These are phyloP conservation scores for Oenanthe oenanthe DNA, from an alignment of 2,113 vertebrate genomes.

Conservation along the genomic window DNA sequence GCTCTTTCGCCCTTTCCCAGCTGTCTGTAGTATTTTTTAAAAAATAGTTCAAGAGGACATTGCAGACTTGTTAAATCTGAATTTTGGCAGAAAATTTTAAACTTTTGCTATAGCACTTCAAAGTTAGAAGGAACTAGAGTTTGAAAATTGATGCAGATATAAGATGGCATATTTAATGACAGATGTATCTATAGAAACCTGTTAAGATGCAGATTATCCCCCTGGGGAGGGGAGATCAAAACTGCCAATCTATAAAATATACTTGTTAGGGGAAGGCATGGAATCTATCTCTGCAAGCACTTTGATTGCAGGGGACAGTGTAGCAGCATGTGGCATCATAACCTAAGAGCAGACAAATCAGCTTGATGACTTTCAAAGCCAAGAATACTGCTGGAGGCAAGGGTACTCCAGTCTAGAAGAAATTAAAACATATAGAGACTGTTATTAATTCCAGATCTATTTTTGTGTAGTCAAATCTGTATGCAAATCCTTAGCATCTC, in stretches of 20 bases:
- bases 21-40: slow-evolving; percentile 54
- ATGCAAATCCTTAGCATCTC: slow-evolving; percentile 88
- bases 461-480: slow-evolving; percentile 89
- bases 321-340: slow-evolving; percentile 86
- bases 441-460: slow-evolving; percentile 87
- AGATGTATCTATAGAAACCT: slow-evolving; percentile 85
- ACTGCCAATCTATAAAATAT: slow-evolving; percentile 86
- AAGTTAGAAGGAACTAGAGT: slow-evolving; percentile 81
- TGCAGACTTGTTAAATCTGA: slow-evolving; percentile 73
- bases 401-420: slow-evolving; percentile 83
- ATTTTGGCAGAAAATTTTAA: slow-evolving; percentile 77
- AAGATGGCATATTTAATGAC: slow-evolving; percentile 85
- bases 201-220: slow-evolving; percentile 86
- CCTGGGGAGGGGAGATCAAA: slow-evolving; percentile 82
- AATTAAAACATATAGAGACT: slow-evolving; percentile 89
- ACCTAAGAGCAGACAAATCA: slow-evolving; percentile 87
- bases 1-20: slow-evolving; percentile 48
- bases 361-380: slow-evolving; percentile 88
- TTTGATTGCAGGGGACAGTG: slow-evolving; percentile 87
- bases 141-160: slow-evolving; percentile 81
- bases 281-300: slow-evolving; percentile 79
- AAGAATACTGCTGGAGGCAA: slow-evolving; percentile 84
- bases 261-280: slow-evolving; percentile 80
- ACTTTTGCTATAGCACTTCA: slow-evolving; percentile 79
- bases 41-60: slow-evolving; percentile 70